Evolutionary conservation across 1,140 invertebrate species (phyloP).

Genomic region (Drosophila biarmipes): DNA sequence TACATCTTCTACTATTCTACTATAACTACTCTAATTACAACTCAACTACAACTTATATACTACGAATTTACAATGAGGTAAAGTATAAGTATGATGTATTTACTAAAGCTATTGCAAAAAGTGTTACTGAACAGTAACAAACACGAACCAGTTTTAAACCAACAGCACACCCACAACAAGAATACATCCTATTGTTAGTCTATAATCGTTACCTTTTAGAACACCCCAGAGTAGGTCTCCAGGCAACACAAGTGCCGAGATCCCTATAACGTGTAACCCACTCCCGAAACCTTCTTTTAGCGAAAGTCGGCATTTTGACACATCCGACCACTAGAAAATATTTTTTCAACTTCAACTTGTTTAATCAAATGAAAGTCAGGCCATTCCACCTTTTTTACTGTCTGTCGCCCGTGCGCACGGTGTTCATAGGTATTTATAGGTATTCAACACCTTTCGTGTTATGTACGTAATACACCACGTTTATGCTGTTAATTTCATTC

Average conservation of each 20-base stretch:
- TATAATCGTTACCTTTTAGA: not conserved
- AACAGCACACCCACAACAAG: constrained; percentile 11
- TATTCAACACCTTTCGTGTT: not conserved
- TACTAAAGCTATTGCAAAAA: constrained; percentile 45
- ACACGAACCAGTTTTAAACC: constrained; percentile 1
- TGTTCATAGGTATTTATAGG: no score
- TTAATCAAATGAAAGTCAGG: constrained; percentile 12
- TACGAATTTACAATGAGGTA: constrained; percentile 84
- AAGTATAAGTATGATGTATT: constrained; percentile 77
- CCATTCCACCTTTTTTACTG: constrained; percentile 57
- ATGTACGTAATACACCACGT: not conserved
- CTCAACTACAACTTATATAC: constrained; percentile 77
- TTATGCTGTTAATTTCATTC: no score
- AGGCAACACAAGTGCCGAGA: constrained; percentile 38
- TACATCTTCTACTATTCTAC: constrained; percentile 82
- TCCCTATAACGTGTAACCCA: constrained; percentile 18
- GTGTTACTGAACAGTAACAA: constrained; percentile 3
- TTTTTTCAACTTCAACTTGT: not conserved
- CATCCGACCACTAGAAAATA: constrained; percentile 50
- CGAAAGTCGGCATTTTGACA: constrained; percentile 76
- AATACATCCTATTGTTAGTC: no score
- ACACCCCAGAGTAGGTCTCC: constrained; percentile 43
- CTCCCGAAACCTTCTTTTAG: constrained; percentile 8
- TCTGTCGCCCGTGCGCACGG: constrained; percentile 38
- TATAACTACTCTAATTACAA: constrained; percentile 75